Base-by-base conservation (phyloP, 2,888 invertebrate species). In the Callimorpha dominula region DNA sequence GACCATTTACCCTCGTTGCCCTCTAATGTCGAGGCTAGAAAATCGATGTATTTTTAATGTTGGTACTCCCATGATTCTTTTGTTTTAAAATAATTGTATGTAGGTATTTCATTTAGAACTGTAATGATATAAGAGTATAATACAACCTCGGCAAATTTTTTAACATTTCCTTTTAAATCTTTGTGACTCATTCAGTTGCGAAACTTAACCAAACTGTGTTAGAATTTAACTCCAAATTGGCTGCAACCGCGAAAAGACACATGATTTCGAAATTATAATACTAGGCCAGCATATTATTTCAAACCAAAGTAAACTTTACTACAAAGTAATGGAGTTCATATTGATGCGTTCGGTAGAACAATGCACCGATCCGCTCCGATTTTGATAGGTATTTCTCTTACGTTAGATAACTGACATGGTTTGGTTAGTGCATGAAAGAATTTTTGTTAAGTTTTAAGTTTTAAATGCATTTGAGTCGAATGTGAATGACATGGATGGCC, bases 221-320 rank as follows among this genome's bases (percentile, higher is more conserved):
- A 76, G 42, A 67, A 63, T 73, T 65, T 74, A 81, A 73, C 73
- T 71, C 68, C 54, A 73, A 80, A 79, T 82, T 76, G 63, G 71
- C 14, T 68, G 54, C 60, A 82, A 84, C 78, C 80, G 75, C 84
- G 75, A 77, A 84, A 84, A 84, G 66, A 70, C 73, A 71, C 20
- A 62, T 54, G 65, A 72, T 82, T 81, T 74, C 73, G 66, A 76
- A 70, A 81, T 54, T 46, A 52, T 70, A 73, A 70, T 69, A 73
- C 73, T 73, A 81, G 68, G 63, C 50, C 40, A 72, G 60, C 65
- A 52, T 7, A 0, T 14, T 7, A 0, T 14, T 52, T 68, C 43
- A 70, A 68, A 67, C 15, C 42, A 62, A 78, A 69, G 9, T 65
- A 15, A 15, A 72, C 67, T 57, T 65, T 76, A 62, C 4, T 0